Percentiles rank a stretch among this genome's conserved stretches.
phyloP scores from a whole-genome alignment of 2,888 invertebrate species.

The Pseudococcus viburni region DNA sequence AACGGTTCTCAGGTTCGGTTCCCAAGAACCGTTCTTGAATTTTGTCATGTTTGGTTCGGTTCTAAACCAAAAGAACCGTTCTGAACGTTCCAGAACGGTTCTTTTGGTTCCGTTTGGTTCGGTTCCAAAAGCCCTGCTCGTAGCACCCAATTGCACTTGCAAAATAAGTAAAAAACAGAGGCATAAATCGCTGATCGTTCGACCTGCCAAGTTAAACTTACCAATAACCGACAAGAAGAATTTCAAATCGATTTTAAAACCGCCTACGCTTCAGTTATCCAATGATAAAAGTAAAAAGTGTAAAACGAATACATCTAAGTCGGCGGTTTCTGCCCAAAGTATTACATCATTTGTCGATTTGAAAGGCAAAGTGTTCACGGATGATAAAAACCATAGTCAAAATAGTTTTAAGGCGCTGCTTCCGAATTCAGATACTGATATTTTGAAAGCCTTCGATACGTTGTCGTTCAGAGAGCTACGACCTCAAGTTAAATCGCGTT shows the following conservation, averaged over 20 bases:
- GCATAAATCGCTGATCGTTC: constrained; percentile 50
- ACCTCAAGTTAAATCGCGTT: neutral
- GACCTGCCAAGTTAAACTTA: constrained; percentile 60
- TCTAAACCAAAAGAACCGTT: no score
- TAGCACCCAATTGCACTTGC: constrained; percentile 9
- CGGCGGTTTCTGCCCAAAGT: neutral
- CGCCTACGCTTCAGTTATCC: constrained; percentile 39
- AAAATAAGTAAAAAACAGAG: constrained; percentile 28
- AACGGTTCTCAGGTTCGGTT: no score
- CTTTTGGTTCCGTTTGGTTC: no score
- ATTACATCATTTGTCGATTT: neutral
- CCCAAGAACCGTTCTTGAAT: no score
- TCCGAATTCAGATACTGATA: constrained; percentile 35
- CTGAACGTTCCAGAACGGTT: no score
- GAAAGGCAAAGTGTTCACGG: constrained; percentile 21
- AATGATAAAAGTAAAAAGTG: constrained; percentile 20
- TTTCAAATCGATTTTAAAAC: constrained; percentile 51
- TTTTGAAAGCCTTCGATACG: constrained; percentile 59
- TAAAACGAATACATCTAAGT: neutral
- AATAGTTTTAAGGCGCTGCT: constrained; percentile 60
- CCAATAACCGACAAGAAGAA: constrained; percentile 23
- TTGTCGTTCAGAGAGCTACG: constrained; percentile 59
- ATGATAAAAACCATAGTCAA: constrained; percentile 55
- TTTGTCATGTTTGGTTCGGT: no score
- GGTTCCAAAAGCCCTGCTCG: no score